Evolutionary conservation across 2,113 vertebrate genomes (phyloP).

Genomic region (Planiliza haematocheilus): DNA sequence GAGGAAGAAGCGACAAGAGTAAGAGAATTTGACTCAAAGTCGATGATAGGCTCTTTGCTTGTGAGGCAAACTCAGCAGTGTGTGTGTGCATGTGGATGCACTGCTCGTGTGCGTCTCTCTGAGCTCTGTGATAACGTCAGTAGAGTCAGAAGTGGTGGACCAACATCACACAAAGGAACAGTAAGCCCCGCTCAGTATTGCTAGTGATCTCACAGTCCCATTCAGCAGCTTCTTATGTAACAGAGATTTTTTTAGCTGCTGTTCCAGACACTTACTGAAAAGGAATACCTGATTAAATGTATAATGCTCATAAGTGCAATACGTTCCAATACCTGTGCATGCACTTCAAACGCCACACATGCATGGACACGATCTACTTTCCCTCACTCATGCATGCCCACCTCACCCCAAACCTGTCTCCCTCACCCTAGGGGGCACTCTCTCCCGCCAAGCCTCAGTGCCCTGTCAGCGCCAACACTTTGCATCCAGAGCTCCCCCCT

Average conservation of each 20-base stretch:
- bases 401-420: conserved; percentile 59
- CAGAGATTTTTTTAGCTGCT: conserved; percentile 34
- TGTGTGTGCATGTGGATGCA: conserved; percentile 23
- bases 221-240: conserved; percentile 52
- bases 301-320: background rate
- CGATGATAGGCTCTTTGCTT: conserved; percentile 55
- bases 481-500: conserved; percentile 76
- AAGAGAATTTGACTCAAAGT: conserved; percentile 57
- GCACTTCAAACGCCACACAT: conserved; percentile 11
- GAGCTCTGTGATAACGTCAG: conserved; percentile 60
- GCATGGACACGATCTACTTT: conserved; percentile 21
- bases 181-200: conserved; percentile 54
- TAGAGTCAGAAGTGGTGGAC: conserved; percentile 59
- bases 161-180: conserved; percentile 52
- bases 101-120: conserved; percentile 24
- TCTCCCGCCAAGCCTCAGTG: conserved; percentile 82
- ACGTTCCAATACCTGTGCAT: background rate
- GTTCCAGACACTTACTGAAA: conserved; percentile 3
- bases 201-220: conserved; percentile 58
- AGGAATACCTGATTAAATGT: conserved; percentile 4
- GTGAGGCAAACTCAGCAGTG: conserved; percentile 57
- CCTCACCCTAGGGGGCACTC: conserved; percentile 84
- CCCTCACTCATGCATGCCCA: conserved; percentile 52
- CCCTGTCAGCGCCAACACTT: conserved; percentile 83
- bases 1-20: conserved; percentile 40